Percentiles rank a stretch among this genome's conserved stretches.
phyloP scores from a whole-genome alignment of 2,797 vertebrate species.

The Coccyzus lansbergi region DNA sequence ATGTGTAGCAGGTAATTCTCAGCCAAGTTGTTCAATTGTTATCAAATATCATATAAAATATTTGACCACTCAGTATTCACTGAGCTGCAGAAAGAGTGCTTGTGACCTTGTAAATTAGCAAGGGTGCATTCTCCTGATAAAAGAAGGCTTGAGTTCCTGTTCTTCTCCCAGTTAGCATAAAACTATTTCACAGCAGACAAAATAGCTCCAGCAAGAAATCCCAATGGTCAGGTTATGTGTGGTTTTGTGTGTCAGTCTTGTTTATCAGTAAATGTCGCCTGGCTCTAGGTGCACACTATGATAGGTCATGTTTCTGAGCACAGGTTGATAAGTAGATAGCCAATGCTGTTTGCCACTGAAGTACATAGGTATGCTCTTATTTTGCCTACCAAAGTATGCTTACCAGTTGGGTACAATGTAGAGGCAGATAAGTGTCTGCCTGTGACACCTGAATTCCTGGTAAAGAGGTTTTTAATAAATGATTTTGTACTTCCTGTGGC shows the following conservation, averaged over 20 bases:
- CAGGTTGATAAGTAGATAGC: neutral
- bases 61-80: neutral
- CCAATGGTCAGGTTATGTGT: neutral
- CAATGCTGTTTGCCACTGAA: neutral
- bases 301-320: neutral
- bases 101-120: neutral
- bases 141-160: neutral
- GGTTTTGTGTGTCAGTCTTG: neutral
- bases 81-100: neutral
- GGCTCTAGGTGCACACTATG: neutral
- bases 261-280: neutral
- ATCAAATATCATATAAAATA: neutral
- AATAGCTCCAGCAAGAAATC: neutral
- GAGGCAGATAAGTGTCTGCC: neutral
- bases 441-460: neutral
- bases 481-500: neutral
- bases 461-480: neutral
- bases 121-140: neutral
- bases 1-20: neutral
- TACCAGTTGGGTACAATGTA: neutral
- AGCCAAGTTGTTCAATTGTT: neutral
- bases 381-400: neutral
- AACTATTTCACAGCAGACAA: neutral
- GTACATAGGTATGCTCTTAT: neutral
- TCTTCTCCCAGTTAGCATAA: neutral